These are phyloP conservation scores for Meandrusa payeni DNA, from an alignment of 2,888 invertebrate species.

Conservation along the genomic window DNA sequence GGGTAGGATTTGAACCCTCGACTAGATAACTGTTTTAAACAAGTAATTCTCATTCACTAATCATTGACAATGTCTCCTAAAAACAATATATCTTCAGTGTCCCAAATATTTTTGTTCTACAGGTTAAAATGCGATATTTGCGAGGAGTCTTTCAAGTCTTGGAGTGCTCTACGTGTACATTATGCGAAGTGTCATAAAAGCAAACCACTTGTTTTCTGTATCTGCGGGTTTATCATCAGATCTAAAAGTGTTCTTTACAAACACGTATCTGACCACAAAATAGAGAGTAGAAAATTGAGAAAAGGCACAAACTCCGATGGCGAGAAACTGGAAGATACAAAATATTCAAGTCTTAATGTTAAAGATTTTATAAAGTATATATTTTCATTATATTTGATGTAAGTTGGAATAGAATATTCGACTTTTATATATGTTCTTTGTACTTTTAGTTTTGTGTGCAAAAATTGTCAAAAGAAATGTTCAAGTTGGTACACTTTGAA, in stretches of 20 bases:
- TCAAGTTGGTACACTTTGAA: conserved; percentile 73
- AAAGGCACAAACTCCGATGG: conserved; percentile 40
- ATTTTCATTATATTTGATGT: conserved; percentile 2
- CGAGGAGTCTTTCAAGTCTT: conserved; percentile 51
- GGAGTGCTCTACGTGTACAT: conserved; percentile 53
- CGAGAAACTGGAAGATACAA: conserved; percentile 42
- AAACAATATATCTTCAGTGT: no score
- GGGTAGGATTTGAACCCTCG: no score
- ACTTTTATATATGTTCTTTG: conserved; percentile 8
- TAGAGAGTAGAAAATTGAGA: conserved; percentile 48
- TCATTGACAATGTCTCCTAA: no score
- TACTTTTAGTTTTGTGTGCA: conserved; percentile 64
- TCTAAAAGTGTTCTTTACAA: conserved; percentile 67
- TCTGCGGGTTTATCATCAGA: conserved; percentile 61
- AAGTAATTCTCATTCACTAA: no score
- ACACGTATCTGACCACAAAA: conserved; percentile 63
- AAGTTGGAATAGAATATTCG: not conserved
- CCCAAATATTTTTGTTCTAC: conserved; percentile 31
- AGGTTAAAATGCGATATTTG: conserved; percentile 62
- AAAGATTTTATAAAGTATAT: conserved; percentile 66
- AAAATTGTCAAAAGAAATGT: conserved; percentile 58
- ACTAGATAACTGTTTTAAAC: no score
- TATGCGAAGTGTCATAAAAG: conserved; percentile 52
- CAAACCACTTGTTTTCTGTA: conserved; percentile 55
- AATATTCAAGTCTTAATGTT: conserved; percentile 55